A percentile compares a stretch with the other conserved stretches of the same genome.
Evolutionary conservation across 2,113 vertebrate genomes (phyloP).

Genomic region (Indicator indicator): DNA sequence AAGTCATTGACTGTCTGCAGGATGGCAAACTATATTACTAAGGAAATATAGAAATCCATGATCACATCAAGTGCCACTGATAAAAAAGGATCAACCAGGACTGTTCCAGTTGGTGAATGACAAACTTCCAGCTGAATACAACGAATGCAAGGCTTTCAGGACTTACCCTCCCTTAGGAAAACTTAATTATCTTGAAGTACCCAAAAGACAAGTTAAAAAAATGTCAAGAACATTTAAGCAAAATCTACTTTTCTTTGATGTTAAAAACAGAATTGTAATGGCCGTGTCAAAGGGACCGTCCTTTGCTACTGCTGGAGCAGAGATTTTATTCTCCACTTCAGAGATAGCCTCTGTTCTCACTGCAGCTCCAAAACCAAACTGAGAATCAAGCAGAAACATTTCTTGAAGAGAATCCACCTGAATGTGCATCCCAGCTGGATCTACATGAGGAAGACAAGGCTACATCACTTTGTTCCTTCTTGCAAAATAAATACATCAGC

Average conservation of each 20-base stretch:
- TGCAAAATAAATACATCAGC: background rate
- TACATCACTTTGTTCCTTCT: background rate
- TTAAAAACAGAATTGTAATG: background rate
- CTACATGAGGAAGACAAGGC: background rate
- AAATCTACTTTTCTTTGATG: background rate
- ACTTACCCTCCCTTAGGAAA: background rate
- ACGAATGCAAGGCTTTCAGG: background rate
- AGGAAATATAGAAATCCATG: background rate
- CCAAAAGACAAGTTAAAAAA: background rate
- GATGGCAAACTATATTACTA: background rate
- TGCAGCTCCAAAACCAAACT: background rate
- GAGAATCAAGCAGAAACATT: background rate
- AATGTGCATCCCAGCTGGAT: background rate
- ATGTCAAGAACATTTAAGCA: background rate
- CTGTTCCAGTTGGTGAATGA: background rate
- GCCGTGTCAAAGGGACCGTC: background rate
- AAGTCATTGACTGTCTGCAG: background rate
- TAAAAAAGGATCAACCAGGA: background rate
- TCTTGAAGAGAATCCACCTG: background rate
- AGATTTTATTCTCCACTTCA: background rate
- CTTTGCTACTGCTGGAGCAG: background rate
- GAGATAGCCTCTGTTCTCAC: background rate
- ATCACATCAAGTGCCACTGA: background rate
- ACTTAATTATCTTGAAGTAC: background rate
- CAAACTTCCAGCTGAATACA: background rate